These are phyloP conservation scores for Saguinus midas DNA, from an alignment of 2,113 vertebrate species.

Conservation along the genomic window DNA sequence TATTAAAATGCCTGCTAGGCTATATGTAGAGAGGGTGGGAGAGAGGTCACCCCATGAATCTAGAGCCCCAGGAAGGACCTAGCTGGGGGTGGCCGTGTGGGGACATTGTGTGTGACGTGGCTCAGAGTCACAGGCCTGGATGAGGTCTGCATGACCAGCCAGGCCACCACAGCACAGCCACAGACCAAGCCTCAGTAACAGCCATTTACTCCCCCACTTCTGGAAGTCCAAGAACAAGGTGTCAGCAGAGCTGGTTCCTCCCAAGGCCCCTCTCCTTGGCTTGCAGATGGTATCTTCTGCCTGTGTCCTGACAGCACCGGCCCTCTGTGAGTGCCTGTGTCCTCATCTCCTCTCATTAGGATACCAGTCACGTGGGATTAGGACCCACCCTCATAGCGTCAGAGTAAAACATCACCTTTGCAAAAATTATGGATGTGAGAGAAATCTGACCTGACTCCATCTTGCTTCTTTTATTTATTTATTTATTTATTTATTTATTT, in stretches of 20 bases:
- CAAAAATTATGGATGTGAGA: too few relatives aligned
- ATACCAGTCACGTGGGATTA: neutral
- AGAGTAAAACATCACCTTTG: too few relatives aligned
- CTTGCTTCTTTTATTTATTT: too few relatives aligned
- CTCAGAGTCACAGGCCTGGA: neutral
- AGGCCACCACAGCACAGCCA: too few relatives aligned
- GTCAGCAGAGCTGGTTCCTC: too few relatives aligned
- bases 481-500: too few relatives aligned
- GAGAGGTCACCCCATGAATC: neutral
- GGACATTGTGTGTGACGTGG: neutral
- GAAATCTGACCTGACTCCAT: too few relatives aligned
- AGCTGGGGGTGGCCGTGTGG: neutral
- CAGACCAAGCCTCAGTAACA: too few relatives aligned
- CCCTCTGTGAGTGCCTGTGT: neutral
- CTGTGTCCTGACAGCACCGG: neutral
- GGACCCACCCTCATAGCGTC: neutral
- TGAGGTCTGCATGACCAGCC: neutral
- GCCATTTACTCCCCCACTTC: too few relatives aligned
- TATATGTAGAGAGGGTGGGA: neutral
- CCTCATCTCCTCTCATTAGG: neutral
- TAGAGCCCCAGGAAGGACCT: too few relatives aligned
- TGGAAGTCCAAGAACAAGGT: too few relatives aligned
- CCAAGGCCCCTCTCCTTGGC: neutral
- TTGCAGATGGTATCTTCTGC: too few relatives aligned
- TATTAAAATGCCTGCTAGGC: neutral